Evolutionary conservation across 1,140 invertebrate genomes (phyloP), one percentile per base, ranked within the genome.

Genomic region (Meloidogyne floridensis): DNA sequence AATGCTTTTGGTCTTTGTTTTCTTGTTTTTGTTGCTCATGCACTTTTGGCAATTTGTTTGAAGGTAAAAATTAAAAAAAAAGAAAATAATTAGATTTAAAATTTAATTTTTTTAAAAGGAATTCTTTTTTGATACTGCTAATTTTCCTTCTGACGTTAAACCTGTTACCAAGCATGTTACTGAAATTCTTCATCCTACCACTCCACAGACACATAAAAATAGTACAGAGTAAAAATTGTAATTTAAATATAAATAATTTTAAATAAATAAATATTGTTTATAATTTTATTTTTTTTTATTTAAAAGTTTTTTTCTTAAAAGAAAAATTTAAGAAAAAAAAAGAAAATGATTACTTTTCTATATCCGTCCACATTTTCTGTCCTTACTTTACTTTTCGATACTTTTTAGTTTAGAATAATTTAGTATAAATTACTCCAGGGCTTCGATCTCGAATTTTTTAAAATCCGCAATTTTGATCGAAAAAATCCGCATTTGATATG

Each of bases 1-100:
- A 32, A 51, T 20, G 81, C 84, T 13, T 80, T 86, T 77, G 82
- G 54, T 56, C 69, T 87, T 78, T 70, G 87, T 43, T 65, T 42
- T 20, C 84, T 81, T n/a, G 80, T 87, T 7, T 47, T 86, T 53
- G 32, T 84, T 51, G 32, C 82, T 10, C 85, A 86, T 72, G 70
- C 80, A 15, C 51, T 74, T 47, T 76, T 85, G 53, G 85, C 84
- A 9, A 54, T 86, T 70, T 69, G 77, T n/a, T 83, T 86, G 51
- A 87, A 86, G 51, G 85, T 76, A 76, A 71, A 47, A 43, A 32
- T 32, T 32, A 32, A 32, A 53, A 80, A 15, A 2, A 20, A n/a
- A 42, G 0, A n/a, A 43, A 43, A 47, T 9, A 47, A 80, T 43
- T 32, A 42, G 15, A 42, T 20, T 56, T 59, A 15, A 11, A 43